Evolutionary conservation across 2,797 vertebrate species (phyloP).

Genomic region (Enteromius fasciolatus): DNA sequence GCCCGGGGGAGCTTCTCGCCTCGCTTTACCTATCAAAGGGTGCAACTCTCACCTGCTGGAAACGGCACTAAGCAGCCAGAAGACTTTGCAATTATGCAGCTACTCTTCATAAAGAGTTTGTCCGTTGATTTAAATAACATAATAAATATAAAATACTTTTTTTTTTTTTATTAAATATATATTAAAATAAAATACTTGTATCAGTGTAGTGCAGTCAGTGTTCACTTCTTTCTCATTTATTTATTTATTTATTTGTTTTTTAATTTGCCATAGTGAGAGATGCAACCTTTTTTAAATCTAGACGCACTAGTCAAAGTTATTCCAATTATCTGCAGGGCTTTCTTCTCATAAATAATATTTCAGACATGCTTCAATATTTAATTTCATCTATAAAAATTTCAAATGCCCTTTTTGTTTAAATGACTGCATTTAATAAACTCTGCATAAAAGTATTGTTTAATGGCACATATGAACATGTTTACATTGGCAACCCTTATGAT

Average conservation of each 20-base stretch:
- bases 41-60: conserved; percentile 79
- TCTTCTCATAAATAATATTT: neutral
- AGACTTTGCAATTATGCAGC: neutral
- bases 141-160: neutral
- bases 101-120: neutral
- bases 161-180: neutral
- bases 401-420: neutral
- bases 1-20: conserved; percentile 78
- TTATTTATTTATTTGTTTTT: neutral
- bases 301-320: neutral
- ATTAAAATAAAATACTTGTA: too few relatives aligned
- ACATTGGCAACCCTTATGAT: neutral
- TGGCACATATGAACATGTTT: neutral
- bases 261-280: neutral
- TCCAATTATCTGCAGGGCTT: neutral
- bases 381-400: neutral
- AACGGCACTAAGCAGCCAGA: conserved; percentile 51
- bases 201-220: neutral
- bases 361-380: neutral
- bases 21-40: conserved; percentile 83
- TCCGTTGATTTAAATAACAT: neutral
- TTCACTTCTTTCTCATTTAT: neutral
- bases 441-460: neutral
- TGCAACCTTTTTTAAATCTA: neutral
- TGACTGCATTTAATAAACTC: neutral